These are phyloP conservation scores for Brienomyrus longianalis DNA, from an alignment of 2,113 vertebrate genomes.

Conservation along the genomic window DNA sequence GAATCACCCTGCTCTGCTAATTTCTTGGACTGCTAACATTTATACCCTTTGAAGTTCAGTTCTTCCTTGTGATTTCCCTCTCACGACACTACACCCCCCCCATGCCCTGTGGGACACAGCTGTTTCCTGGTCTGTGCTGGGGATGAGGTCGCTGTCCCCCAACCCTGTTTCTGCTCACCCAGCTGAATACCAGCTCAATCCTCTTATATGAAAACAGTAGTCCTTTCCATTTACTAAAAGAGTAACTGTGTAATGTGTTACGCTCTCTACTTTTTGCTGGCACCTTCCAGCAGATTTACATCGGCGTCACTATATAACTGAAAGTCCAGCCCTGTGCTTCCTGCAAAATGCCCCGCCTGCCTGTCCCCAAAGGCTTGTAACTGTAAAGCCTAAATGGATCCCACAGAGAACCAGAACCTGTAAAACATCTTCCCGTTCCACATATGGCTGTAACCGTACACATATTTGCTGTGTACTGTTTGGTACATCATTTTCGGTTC, in stretches of 20 bases:
- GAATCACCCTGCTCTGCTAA: neutral
- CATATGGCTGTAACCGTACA: neutral
- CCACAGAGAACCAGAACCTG: neutral
- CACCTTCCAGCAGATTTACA: neutral
- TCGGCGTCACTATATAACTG: neutral
- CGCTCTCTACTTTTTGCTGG: neutral
- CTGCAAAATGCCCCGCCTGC: neutral
- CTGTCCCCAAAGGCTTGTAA: neutral
- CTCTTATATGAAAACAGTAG: neutral
- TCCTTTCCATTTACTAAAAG: neutral
- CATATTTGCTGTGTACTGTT: neutral
- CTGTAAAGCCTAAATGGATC: neutral
- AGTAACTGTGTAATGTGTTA: neutral
- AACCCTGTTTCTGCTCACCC: neutral
- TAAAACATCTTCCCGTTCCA: neutral
- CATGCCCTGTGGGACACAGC: neutral
- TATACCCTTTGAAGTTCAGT: neutral
- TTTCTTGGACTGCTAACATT: neutral
- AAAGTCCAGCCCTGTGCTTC: neutral
- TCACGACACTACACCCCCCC: neutral
- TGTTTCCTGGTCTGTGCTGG: neutral
- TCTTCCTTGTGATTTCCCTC: neutral
- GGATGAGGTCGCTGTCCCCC: neutral
- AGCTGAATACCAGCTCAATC: neutral
- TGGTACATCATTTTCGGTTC: neutral